These are phyloP conservation scores for Phylloscopus trochiloides DNA, from an alignment of 2,113 vertebrate genomes.

Conservation along the genomic window DNA sequence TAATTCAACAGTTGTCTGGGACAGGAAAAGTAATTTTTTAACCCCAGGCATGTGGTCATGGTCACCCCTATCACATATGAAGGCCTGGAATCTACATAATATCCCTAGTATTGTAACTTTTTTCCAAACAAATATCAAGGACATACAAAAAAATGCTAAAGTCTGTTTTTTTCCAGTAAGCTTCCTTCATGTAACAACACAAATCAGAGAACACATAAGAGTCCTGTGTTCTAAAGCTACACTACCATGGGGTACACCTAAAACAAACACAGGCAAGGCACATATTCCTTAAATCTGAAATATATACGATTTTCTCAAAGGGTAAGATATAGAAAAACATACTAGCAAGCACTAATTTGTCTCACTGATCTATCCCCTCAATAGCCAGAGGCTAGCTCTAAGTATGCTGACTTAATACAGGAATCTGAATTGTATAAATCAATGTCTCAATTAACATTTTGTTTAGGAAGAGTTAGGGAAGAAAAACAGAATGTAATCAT, in stretches of 20 bases:
- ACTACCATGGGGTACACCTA: background rate
- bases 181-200: background rate
- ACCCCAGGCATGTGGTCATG: accelerated
- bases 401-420: background rate
- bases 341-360: slow-evolving; percentile 1
- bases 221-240: background rate
- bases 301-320: background rate
- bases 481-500: slow-evolving; percentile 52
- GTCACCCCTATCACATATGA: background rate
- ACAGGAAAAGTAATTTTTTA: background rate
- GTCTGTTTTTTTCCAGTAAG: background rate
- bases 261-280: background rate
- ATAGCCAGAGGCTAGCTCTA: slow-evolving; percentile 1
- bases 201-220: background rate
- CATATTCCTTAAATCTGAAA: background rate
- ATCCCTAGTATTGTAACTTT: background rate
- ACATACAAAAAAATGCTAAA: background rate
- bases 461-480: slow-evolving; percentile 30
- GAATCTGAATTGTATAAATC: slow-evolving; percentile 43
- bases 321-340: background rate
- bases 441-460: slow-evolving; percentile 35
- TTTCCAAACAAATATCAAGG: background rate
- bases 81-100: background rate
- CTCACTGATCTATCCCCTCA: background rate
- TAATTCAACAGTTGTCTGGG: background rate